Conservation (phyloP, 2,888 invertebrate genomes). For the Thymelicus lineola region DNA sequence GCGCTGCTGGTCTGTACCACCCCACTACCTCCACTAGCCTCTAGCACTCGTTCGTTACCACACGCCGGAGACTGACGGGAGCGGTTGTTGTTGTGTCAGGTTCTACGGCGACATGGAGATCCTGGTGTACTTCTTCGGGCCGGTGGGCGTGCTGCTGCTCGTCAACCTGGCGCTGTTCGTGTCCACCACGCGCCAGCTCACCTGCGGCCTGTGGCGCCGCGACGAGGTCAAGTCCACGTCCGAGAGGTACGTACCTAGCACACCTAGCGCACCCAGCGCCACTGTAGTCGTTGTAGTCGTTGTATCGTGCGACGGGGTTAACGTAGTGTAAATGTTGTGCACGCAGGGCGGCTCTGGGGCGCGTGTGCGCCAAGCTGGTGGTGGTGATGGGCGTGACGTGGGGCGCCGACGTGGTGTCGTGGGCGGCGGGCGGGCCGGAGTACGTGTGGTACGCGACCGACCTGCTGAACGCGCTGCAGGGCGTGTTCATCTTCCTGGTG, state of each 20-base stretch:
- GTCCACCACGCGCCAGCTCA: slow-evolving; percentile 93
- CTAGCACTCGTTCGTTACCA: no score
- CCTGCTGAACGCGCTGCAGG: slow-evolving; percentile 93
- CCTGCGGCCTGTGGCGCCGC: slow-evolving; percentile 94
- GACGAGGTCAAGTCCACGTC: slow-evolving; percentile 94
- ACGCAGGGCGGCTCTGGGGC: slow-evolving; percentile 89
- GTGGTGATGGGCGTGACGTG: slow-evolving; percentile 84
- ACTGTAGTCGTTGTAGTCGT: no score
- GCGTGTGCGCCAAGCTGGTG: slow-evolving; percentile 94
- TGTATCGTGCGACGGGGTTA: no score
- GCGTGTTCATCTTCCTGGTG: slow-evolving; percentile 94
- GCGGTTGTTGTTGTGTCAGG: background rate
- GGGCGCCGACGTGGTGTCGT: slow-evolving; percentile 92
- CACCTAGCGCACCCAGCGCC: no score
- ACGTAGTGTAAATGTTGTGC: background rate
- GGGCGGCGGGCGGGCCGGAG: slow-evolving; percentile 92
- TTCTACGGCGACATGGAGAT: slow-evolving; percentile 93
- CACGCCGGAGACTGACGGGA: no score
- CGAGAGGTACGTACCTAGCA: slow-evolving; percentile 58
- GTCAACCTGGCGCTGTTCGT: slow-evolving; percentile 92
- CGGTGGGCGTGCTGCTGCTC: slow-evolving; percentile 91
- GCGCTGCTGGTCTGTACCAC: slow-evolving; percentile 87
- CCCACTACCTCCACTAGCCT: no score
- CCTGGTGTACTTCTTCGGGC: slow-evolving; percentile 93
- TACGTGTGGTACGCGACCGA: slow-evolving; percentile 94